Evolutionary conservation across 1,140 invertebrate species (phyloP).

Genomic region (Ceratosolen fusciceps): DNA sequence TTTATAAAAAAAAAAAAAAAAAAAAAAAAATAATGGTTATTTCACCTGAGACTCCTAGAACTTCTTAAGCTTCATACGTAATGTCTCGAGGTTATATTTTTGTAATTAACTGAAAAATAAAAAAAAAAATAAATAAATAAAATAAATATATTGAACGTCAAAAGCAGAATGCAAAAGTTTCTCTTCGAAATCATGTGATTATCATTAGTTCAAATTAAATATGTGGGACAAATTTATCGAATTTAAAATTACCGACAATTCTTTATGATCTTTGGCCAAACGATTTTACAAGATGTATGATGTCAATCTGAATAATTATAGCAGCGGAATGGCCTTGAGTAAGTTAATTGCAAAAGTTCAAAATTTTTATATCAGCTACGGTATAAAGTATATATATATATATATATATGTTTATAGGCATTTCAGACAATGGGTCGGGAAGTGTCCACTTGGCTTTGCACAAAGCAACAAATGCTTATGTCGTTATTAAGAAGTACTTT

Average conservation of each 20-base stretch:
- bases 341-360: constrained; percentile 11
- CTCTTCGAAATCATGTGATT: constrained; percentile 7
- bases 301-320: constrained; percentile 44
- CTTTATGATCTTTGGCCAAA: constrained; percentile 20
- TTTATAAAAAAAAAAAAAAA: no score
- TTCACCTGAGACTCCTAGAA: no score
- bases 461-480: constrained; percentile 76
- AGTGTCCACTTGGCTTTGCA: constrained; percentile 77
- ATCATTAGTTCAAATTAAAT: neutral
- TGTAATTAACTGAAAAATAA: no score
- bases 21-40: no score
- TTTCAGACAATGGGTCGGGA: constrained; percentile 78
- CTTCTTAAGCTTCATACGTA: constrained; percentile 5
- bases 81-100: constrained; percentile 23
- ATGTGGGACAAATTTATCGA: constrained; percentile 11
- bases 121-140: no score
- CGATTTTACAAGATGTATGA: constrained; percentile 38
- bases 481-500: constrained; percentile 83
- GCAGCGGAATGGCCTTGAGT: constrained; percentile 33
- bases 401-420: constrained; percentile 74
- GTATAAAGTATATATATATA: no score
- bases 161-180: neutral
- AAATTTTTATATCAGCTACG: constrained; percentile 56
- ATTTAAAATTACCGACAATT: neutral
- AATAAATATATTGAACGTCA: constrained; percentile 31